These are phyloP conservation scores for Xenopus petersii DNA, from an alignment of 2,797 vertebrate genomes.

Conservation along the genomic window DNA sequence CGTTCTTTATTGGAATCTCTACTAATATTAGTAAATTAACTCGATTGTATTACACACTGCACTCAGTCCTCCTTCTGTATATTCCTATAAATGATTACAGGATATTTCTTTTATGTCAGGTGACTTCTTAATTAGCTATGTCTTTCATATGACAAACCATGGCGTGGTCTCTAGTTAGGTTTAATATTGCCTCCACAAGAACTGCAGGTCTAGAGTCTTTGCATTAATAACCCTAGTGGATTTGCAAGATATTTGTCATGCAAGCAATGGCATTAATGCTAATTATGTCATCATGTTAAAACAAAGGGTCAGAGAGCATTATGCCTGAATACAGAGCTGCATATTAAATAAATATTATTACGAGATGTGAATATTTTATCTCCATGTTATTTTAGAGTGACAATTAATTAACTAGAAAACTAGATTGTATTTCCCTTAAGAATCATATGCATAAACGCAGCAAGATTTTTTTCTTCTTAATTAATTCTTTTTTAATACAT, in stretches of 20 bases:
- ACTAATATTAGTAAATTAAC: too few species aligned
- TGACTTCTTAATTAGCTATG: too few species aligned
- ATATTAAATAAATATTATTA: constrained; percentile 47
- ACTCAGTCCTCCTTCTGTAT: too few species aligned
- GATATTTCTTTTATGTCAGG: too few species aligned
- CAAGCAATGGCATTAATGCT: constrained; percentile 20
- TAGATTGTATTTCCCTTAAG: constrained; percentile 4
- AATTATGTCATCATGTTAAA: constrained; percentile 24
- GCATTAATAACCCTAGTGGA: not conserved
- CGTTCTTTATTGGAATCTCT: too few species aligned
- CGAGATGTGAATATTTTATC: constrained; percentile 42
- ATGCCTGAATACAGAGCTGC: constrained; percentile 27
- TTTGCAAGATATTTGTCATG: constrained; percentile 28
- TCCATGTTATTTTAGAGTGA: constrained; percentile 32
- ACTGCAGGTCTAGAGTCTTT: too few species aligned
- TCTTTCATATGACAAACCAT: too few species aligned
- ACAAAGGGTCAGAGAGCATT: constrained; percentile 22
- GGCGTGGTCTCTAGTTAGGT: too few species aligned
- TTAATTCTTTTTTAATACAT: constrained; percentile 6
- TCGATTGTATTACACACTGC: too few species aligned
- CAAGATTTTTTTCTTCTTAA: not conserved
- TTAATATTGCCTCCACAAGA: too few species aligned
- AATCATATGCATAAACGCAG: constrained; percentile 30
- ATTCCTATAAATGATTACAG: too few species aligned
- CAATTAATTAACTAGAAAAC: constrained; percentile 23